phyloP scores from a whole-genome alignment of 2,888 invertebrate species.

The Holacanthella duospinosa region DNA sequence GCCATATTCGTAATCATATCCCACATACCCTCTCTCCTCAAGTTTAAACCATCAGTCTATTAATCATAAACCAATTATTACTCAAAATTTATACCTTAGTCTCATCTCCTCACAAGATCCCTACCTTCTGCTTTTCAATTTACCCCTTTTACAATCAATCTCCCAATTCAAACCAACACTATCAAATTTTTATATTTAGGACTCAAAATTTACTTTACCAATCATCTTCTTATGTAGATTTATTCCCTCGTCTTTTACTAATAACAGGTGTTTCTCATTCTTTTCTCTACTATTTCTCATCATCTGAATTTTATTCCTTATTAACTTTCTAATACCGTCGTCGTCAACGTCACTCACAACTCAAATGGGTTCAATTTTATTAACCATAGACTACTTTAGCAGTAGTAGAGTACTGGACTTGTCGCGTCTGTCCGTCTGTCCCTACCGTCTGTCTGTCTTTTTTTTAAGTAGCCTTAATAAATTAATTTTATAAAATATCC shows the following conservation, averaged over 20 bases:
- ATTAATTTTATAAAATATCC: too few relatives aligned
- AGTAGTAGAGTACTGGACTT: too few relatives aligned
- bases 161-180: too few relatives aligned
- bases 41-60: not conserved
- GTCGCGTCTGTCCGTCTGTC: too few relatives aligned
- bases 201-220: not conserved
- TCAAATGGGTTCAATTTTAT: too few relatives aligned
- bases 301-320: not conserved
- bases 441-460: too few relatives aligned
- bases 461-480: too few relatives aligned
- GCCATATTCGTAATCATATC: not conserved
- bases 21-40: not conserved
- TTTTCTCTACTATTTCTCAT: not conserved
- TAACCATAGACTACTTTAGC: too few relatives aligned
- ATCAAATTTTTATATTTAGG: too few relatives aligned
- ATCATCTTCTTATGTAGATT: not conserved
- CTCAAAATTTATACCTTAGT: not conserved
- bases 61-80: not conserved
- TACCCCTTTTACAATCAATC: not conserved
- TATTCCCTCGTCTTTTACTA: not conserved
- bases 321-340: conserved; percentile 6
- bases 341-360: too few relatives aligned
- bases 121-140: too few relatives aligned
- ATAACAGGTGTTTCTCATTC: conserved; percentile 6
- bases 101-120: not conserved